Evolutionary conservation across 1,140 invertebrate genomes (phyloP), one percentile per base, ranked within the genome.

Genomic region (Aporrectodea caliginosa): DNA sequence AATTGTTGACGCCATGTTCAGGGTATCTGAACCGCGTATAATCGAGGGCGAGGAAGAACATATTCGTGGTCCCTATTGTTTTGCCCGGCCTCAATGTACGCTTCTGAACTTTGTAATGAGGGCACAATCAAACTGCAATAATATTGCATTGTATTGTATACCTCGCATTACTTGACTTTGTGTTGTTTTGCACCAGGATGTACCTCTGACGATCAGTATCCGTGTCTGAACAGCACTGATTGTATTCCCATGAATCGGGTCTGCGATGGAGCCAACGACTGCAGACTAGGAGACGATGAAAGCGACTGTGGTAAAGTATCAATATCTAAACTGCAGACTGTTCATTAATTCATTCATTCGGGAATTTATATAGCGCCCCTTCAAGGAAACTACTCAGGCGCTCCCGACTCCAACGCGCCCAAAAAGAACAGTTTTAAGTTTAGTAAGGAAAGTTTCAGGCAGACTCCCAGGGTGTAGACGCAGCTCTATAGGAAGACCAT

Each of bases 211-310:
- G 33, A 58, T 22, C 6, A 75, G 80, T 84, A 73, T 83, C 83
- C 16, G 78, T 82, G 79, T 83, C 31, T 34, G 32, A 72, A 73
- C 69, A 35, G 0, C 16, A 78, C 43, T 22, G 22, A 77, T 16
- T 80, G 79, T 68, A 58, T 74, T 34, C 69, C 74, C n/a, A 77
- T 70, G 1, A 74, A 43, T 1, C 34, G 43, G 75, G 79, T 82
- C 1, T 82, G 80, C 77, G 85, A 85, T 77, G 82, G 82, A 29
- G 77, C 83, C 69, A 78, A 74, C 70, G 84, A 86, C 35, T 86
- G 85, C 78, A 31, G 32, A n/a, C 83, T 87, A 78, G 71, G 82
- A 32, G 81, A 83, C 1, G 87, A 88, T 82, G 88, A 88, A 82
- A 78, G 79, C 68, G 77, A 85, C 32, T 86, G 83, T 35, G 71